Conservation (phyloP, 2,113 vertebrate species). For the Formicarius rufipectus region DNA sequence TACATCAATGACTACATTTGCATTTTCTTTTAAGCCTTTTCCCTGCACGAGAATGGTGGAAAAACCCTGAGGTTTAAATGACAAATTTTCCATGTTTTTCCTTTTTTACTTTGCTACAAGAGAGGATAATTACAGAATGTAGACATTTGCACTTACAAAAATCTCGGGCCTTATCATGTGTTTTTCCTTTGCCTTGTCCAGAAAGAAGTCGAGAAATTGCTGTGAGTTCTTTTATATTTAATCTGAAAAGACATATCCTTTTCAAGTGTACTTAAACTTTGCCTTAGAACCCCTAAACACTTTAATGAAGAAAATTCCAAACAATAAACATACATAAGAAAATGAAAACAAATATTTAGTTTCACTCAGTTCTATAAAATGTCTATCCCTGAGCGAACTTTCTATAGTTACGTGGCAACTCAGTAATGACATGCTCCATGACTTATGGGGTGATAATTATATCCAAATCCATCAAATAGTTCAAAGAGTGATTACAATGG, state of each 20-base stretch:
- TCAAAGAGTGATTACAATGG: neutral
- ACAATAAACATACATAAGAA: neutral
- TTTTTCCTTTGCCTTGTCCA: neutral
- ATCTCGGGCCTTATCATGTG: fast-evolving
- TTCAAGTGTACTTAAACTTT: neutral
- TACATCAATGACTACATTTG: neutral
- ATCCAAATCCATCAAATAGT: neutral
- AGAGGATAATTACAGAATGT: neutral
- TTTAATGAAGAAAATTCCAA: neutral
- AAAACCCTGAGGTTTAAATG: neutral
- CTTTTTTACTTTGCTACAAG: neutral
- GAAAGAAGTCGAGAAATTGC: neutral
- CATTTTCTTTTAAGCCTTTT: neutral
- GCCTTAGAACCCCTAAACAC: neutral
- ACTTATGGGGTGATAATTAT: constrained; percentile 24
- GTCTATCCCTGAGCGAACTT: neutral
- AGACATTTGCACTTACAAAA: neutral
- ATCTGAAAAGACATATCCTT: neutral
- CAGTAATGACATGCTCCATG: neutral
- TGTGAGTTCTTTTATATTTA: neutral
- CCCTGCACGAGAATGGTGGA: neutral
- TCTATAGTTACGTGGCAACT: neutral
- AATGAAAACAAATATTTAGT: neutral
- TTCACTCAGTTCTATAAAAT: neutral
- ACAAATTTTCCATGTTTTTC: neutral